Evolutionary conservation across 1,140 invertebrate genomes (phyloP).

Genomic region (Cataglyphis hispanica): DNA sequence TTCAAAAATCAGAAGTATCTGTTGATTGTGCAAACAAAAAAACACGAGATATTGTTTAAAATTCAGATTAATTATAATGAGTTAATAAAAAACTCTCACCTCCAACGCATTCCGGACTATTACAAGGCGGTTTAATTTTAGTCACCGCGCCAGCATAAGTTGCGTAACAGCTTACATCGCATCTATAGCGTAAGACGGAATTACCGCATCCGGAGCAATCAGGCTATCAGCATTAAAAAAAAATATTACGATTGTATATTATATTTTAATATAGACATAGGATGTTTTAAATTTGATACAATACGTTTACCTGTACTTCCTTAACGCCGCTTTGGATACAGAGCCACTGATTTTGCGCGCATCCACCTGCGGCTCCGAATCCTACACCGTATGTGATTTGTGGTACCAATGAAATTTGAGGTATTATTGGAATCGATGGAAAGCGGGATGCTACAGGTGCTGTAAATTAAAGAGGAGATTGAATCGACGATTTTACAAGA

Average conservation of each 20-base stretch:
- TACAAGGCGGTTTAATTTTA: background rate
- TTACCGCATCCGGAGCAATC: slow-evolving; percentile 78
- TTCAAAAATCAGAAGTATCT: background rate
- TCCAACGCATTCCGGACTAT: slow-evolving; percentile 59
- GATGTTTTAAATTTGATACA: background rate
- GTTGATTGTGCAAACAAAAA: background rate
- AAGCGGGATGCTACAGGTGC: background rate
- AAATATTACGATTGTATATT: background rate
- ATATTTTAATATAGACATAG: slow-evolving; percentile 1
- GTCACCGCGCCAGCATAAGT: background rate
- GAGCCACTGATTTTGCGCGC: slow-evolving; percentile 70
- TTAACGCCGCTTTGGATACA: slow-evolving; percentile 55
- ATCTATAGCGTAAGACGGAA: slow-evolving; percentile 64
- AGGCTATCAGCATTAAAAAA: slow-evolving; percentile 22
- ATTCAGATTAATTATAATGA: background rate
- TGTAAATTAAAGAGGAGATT: background rate
- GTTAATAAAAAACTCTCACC: slow-evolving; percentile 52
- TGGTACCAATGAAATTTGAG: slow-evolving; percentile 69
- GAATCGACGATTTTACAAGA: slow-evolving; percentile 10
- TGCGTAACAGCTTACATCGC: slow-evolving; percentile 48
- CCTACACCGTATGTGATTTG: slow-evolving; percentile 78
- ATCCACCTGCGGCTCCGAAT: slow-evolving; percentile 65
- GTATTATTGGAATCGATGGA: slow-evolving; percentile 32
- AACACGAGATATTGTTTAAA: background rate
- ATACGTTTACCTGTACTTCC: slow-evolving; percentile 8